These are phyloP conservation scores for Craniophora ligustri DNA, from an alignment of 2,888 invertebrate genomes.

Conservation along the genomic window DNA sequence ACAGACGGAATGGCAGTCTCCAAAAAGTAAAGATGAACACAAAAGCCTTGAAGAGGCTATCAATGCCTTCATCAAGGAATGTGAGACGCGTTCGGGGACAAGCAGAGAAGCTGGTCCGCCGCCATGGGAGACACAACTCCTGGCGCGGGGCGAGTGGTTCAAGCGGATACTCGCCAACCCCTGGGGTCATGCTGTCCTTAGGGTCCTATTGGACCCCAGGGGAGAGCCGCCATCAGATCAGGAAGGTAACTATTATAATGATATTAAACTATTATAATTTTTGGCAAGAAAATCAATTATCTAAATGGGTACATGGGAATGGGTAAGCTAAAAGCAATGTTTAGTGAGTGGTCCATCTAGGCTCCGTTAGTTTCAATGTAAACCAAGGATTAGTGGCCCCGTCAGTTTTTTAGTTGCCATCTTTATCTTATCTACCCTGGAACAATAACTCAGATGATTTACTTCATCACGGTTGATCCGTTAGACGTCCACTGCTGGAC, in stretches of 20 bases:
- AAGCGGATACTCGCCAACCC: slow-evolving; percentile 82
- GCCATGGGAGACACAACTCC: slow-evolving; percentile 76
- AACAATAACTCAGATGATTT: too few relatives aligned
- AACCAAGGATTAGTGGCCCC: too few relatives aligned
- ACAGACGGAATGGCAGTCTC: slow-evolving; percentile 81
- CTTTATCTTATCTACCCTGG: too few relatives aligned
- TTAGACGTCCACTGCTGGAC: too few relatives aligned
- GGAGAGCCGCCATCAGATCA: slow-evolving; percentile 80
- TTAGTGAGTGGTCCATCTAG: too few relatives aligned
- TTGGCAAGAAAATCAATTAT: too few relatives aligned
- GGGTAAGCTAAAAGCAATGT: too few relatives aligned
- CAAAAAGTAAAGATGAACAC: slow-evolving; percentile 72
- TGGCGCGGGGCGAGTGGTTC: slow-evolving; percentile 89
- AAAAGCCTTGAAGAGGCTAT: slow-evolving; percentile 69
- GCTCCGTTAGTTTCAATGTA: too few relatives aligned
- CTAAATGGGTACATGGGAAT: too few relatives aligned
- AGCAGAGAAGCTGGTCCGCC: slow-evolving; percentile 70
- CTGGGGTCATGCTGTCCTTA: slow-evolving; percentile 88
- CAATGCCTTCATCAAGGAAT: slow-evolving; percentile 71
- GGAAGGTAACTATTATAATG: slow-evolving; percentile 66
- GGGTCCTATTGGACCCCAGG: slow-evolving; percentile 86
- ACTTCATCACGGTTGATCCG: too few relatives aligned
- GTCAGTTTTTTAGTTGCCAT: too few relatives aligned
- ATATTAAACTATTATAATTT: neutral
- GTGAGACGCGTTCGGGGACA: slow-evolving; percentile 64